Evolutionary conservation across 1,140 invertebrate genomes (phyloP).

Genomic region (Pseudomyrmex concolor): DNA sequence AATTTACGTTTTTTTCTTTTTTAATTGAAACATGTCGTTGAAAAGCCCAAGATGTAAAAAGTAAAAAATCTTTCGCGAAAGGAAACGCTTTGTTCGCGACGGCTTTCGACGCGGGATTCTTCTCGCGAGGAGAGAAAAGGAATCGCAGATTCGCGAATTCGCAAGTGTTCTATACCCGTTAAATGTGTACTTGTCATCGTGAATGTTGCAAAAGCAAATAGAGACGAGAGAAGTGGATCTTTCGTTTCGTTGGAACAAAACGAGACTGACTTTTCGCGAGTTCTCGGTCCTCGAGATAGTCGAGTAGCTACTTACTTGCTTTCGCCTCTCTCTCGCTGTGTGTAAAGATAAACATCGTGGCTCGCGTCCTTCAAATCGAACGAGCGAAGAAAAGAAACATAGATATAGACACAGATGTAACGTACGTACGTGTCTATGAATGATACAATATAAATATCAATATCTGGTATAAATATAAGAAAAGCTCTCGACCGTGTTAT

Average conservation of each 20-base stretch:
- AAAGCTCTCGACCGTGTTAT: not conserved
- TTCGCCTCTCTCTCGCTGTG: not conserved
- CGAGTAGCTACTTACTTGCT: not conserved
- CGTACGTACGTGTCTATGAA: not conserved
- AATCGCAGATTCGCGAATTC: not conserved
- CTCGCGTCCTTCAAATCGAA: too few species aligned
- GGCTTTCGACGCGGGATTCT: too few species aligned
- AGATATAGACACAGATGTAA: not conserved
- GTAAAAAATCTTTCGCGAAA: not conserved
- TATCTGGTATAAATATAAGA: conserved; percentile 3
- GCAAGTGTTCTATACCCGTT: not conserved
- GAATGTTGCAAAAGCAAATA: not conserved
- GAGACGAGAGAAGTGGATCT: conserved; percentile 15
- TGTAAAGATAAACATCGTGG: conserved; percentile 22
- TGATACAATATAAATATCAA: not conserved
- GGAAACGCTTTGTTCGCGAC: too few species aligned
- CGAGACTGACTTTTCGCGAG: conserved; percentile 1
- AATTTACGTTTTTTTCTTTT: too few species aligned
- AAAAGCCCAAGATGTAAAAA: too few species aligned
- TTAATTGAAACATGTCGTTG: too few species aligned
- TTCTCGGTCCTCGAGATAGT: conserved; percentile 14
- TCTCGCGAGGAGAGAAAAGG: not conserved
- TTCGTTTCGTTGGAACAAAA: not conserved
- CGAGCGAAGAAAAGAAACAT: too few species aligned
- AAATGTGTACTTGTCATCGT: not conserved